phyloP scores from a whole-genome alignment of 2,888 invertebrate genomes.

The Pseudanteris insignis region DNA sequence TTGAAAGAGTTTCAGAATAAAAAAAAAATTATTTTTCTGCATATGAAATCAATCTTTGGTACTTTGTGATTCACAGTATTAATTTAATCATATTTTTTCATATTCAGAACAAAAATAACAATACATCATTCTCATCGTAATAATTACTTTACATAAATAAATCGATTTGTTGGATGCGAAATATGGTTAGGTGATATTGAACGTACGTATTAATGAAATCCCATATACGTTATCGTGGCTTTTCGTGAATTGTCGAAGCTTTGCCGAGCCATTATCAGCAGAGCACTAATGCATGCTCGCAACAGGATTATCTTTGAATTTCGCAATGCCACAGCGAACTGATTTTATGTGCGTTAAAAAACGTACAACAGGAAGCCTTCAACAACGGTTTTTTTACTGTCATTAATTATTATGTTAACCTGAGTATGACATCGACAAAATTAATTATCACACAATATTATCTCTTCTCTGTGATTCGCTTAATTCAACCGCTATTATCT shows the following conservation, averaged over 20 bases:
- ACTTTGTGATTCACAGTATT: too few relatives aligned
- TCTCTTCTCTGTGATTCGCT: too few relatives aligned
- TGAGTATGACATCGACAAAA: constrained; percentile 11
- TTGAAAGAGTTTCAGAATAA: too few relatives aligned
- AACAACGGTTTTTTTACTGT: constrained; percentile 28
- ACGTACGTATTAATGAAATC: constrained; percentile 35
- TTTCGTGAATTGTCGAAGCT: constrained; percentile 49
- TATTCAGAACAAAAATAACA: too few relatives aligned
- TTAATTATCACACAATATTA: constrained; percentile 15
- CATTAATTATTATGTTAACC: constrained; percentile 16
- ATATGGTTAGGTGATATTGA: constrained; percentile 29
- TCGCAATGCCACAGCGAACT: constrained; percentile 41
- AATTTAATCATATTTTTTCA: too few relatives aligned
- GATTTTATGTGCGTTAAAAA: constrained; percentile 32
- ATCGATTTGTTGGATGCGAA: constrained; percentile 45
- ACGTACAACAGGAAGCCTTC: constrained; percentile 43
- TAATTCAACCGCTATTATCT: too few relatives aligned
- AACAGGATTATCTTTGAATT: constrained; percentile 55
- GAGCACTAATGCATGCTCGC: constrained; percentile 51
- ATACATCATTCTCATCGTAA: too few relatives aligned
- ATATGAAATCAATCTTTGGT: too few relatives aligned
- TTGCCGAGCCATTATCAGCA: constrained; percentile 50
- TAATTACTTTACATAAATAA: constrained; percentile 30
- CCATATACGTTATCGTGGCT: constrained; percentile 44
- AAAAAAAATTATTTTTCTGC: too few relatives aligned